phyloP scores from a whole-genome alignment of 2,888 invertebrate genomes.

The Trachelus iudaicus region DNA sequence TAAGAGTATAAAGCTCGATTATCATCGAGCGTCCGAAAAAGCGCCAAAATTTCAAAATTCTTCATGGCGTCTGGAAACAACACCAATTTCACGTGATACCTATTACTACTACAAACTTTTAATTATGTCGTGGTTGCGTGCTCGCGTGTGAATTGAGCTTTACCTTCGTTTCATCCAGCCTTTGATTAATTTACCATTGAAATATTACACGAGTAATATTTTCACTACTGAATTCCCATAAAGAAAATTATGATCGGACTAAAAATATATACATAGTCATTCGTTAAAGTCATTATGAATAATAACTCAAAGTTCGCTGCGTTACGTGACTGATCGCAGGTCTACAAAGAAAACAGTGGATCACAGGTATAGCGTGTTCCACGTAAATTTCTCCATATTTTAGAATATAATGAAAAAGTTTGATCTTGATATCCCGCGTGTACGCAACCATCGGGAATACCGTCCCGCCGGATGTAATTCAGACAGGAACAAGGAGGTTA shows the following conservation, averaged over 20 bases:
- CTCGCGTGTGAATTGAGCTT: background rate
- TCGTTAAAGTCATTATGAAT: background rate
- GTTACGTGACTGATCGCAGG: background rate
- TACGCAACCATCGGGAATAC: background rate
- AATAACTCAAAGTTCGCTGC: background rate
- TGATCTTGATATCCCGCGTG: background rate
- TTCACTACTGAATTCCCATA: background rate
- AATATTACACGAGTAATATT: background rate
- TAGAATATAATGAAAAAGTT: background rate
- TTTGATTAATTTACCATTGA: background rate
- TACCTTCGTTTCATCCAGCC: background rate
- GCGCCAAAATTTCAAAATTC: background rate
- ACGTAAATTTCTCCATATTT: background rate
- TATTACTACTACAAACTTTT: background rate
- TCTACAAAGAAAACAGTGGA: background rate
- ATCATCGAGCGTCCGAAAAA: background rate
- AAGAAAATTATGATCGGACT: background rate
- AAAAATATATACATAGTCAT: background rate
- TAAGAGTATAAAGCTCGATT: background rate
- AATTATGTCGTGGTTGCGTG: background rate
- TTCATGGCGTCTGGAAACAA: background rate
- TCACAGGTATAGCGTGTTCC: background rate
- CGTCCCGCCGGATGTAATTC: constrained; percentile 26
- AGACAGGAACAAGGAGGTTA: background rate
- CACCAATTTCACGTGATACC: background rate